Base-by-base conservation (phyloP, 2,113 vertebrate species). In the Peromyscus californicus region DNA sequence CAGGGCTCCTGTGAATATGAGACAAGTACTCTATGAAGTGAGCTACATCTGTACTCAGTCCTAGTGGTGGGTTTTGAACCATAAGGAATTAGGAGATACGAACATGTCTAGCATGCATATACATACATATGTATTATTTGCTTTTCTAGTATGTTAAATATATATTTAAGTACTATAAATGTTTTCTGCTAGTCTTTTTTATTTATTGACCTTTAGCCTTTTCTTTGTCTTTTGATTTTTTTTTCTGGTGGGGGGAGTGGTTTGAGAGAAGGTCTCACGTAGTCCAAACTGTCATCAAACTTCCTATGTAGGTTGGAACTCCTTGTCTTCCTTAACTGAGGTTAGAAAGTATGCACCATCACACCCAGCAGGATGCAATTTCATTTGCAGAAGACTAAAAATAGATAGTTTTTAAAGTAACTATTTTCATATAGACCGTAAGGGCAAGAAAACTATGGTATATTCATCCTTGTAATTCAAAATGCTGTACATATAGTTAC, bases 171-270 rank as follows among this genome's bases (percentile, higher is more conserved):
- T 54, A 19, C 3, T 82, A 59, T 61, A 83, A 24, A 83, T 83
- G 63, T 96, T 96, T 97, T 97, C 59, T 94, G 65, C 54, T 33
- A 57, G 61, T 95, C 39, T 80, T 91, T 86, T 51, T 93, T 22
- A 45, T 48, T 78, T 51, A 95, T 97, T 61, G 45, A 85, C 31
- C 26, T 84, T 33, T 75, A 85, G 7, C 54, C 51, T 70, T 88
- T 87, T 42, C 29, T 75, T n/a, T 91, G 5, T 95, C 75, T 78
- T 31, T 85, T 84, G 57, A 29, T 65, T 65, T 85, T 39, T n/a
- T n/a, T 69, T 65, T 26, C 26, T 0, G 4, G 19, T 45, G 11
- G 22, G 80, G 2, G 12, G 29, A 26, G 36, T 83, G 54, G 22
- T 83, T 85, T 65, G 61, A 85, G 39, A 85, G 26, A 65, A 1